Percentiles rank a stretch among this genome's conserved stretches.
Conservation (phyloP, 1,140 invertebrate species). For the Tetramorium alpestre region DNA sequence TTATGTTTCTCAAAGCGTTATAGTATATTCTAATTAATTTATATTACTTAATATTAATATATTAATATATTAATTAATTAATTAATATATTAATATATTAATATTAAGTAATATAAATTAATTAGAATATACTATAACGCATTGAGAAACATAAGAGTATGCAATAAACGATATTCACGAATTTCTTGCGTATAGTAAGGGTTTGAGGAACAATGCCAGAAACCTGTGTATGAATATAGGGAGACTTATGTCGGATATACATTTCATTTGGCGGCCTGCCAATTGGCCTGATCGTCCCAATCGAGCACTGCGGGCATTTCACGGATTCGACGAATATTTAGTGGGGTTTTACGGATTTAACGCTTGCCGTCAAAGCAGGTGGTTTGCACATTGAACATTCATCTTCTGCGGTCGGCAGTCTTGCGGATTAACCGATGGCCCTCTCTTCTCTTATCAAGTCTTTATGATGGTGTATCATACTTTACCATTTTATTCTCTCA, state of each 20-base stretch:
- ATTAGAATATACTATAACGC: background rate
- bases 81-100: too few relatives aligned
- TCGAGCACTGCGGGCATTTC: constrained; percentile 76
- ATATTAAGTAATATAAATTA: background rate
- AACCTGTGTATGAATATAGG: constrained; percentile 61
- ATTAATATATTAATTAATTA: too few relatives aligned
- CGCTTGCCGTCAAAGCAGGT: constrained; percentile 77
- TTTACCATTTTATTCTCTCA: constrained; percentile 1
- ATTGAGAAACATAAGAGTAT: background rate
- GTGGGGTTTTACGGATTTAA: constrained; percentile 81
- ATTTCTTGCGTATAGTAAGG: background rate
- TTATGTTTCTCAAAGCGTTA: too few relatives aligned
- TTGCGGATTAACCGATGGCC: constrained; percentile 74
- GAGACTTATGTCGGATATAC: constrained; percentile 80
- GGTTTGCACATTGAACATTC: constrained; percentile 79
- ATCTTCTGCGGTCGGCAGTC: constrained; percentile 76
- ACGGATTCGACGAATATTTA: constrained; percentile 83
- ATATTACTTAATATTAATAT: too few relatives aligned
- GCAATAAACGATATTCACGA: background rate
- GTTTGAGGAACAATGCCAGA: background rate
- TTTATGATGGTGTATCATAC: constrained; percentile 37
- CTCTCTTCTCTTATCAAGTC: constrained; percentile 37
- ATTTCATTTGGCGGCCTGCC: constrained; percentile 83
- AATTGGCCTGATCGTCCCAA: constrained; percentile 81
- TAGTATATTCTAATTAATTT: too few relatives aligned